Evolutionary conservation across 2,113 vertebrate genomes (phyloP).

Genomic region (Phalacrocorax carbo): DNA sequence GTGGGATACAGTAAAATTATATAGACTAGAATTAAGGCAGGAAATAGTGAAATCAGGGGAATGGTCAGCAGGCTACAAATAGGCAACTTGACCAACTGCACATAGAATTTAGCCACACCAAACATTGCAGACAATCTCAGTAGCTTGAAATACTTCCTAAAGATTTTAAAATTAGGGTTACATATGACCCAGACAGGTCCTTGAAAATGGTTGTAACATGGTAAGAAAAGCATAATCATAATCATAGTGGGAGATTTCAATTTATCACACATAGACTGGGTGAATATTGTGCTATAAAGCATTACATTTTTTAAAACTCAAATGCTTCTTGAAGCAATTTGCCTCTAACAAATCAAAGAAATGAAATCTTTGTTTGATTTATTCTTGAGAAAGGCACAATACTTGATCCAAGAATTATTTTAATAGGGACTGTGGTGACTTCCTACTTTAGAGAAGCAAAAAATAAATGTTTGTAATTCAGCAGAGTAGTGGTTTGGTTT

Average conservation of each 20-base stretch:
- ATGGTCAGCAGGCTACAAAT: not conserved
- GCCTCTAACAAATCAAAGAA: not conserved
- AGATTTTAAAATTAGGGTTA: not conserved
- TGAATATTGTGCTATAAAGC: not conserved
- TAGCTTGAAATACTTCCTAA: not conserved
- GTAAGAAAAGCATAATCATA: not conserved
- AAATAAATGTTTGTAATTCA: not conserved
- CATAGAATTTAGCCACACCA: not conserved
- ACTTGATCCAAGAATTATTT: not conserved
- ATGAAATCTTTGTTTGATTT: not conserved
- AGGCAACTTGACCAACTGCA: not conserved
- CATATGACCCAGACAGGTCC: not conserved
- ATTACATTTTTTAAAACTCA: not conserved
- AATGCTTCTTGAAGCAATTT: not conserved
- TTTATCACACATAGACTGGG: not conserved
- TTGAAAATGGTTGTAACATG: not conserved
- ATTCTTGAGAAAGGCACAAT: not conserved
- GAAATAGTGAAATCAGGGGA: not conserved
- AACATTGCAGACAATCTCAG: not conserved
- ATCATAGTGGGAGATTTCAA: not conserved
- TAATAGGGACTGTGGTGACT: not conserved
- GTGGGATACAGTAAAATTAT: not conserved
- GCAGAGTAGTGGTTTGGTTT: not conserved
- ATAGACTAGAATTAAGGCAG: not conserved
- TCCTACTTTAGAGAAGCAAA: not conserved